A percentile compares a stretch with the other conserved stretches of the same genome.
phyloP scores from a whole-genome alignment of 2,888 invertebrate genomes.

The Apamea crenata region DNA sequence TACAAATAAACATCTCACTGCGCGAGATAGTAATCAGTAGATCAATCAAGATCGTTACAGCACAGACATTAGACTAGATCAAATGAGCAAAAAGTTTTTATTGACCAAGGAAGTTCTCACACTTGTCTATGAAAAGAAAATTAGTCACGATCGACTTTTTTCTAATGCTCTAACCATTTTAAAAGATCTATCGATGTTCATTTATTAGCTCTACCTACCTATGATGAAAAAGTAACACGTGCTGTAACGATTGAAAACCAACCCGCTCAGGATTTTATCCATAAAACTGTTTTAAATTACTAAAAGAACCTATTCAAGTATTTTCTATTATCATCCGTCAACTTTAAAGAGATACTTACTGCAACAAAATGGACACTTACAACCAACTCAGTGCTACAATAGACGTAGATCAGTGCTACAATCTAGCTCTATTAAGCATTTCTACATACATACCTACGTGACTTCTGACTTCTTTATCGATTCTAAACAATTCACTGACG shows the following conservation, averaged over 20 bases:
- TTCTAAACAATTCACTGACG: constrained; percentile 14
- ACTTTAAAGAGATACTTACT: neutral
- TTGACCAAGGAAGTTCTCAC: constrained; percentile 14
- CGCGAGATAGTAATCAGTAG: constrained; percentile 25
- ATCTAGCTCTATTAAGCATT: neutral
- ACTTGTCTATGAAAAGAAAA: constrained; percentile 17
- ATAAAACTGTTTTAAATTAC: neutral
- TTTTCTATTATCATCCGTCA: neutral
- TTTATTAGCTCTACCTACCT: constrained; percentile 1
- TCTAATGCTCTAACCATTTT: neutral
- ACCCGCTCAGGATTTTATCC: neutral
- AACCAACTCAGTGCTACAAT: neutral
- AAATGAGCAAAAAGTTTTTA: constrained; percentile 28
- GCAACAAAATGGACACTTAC: neutral
- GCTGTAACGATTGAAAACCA: neutral
- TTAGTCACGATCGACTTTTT: neutral
- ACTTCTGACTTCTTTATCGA: constrained; percentile 1
- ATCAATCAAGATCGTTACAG: constrained; percentile 27
- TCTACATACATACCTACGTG: constrained; percentile 31
- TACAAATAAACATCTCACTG: constrained; percentile 25
- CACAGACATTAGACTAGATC: constrained; percentile 22
- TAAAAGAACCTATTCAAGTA: no score
- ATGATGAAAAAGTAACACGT: neutral
- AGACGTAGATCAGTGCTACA: no score
- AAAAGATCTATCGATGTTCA: neutral